Evolutionary conservation across 2,113 vertebrate species (phyloP), one percentile per base, ranked within the genome.

Genomic region (Pachycephala philippinensis): DNA sequence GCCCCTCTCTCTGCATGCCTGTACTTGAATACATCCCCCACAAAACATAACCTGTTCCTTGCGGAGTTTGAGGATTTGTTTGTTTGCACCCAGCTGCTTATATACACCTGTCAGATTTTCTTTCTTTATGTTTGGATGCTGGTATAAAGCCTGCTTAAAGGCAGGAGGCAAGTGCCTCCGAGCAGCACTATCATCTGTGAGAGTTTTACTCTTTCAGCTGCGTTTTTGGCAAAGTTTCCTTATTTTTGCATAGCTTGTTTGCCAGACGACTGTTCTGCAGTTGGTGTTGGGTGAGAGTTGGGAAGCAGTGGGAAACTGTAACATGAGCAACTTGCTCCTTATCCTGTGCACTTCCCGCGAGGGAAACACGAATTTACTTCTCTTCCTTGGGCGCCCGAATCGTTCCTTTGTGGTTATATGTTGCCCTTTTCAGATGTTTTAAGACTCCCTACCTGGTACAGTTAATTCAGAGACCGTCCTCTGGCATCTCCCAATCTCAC

Each of bases 331-430:
- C 52, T 59, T 45, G 52, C 52, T 85, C 47, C 61, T 24, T 54
- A 78, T 45, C 53, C 63, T 68, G 11, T 0, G 2, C 1, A 1
- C 49, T 80, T 70, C 76, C 66, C 0, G 2, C 0, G 7, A 50
- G 14, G 19, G 44, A 86, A 69, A 69, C 33, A 79, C 44, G 11
- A 12, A 42, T 61, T 80, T 33, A 13, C 39, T 19, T 80, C 35
- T 72, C 19, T 40, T 80, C 53, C 37, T 13, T 18, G 28, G 49
- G 16, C 37, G 9, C 30, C 57, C 59, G 42, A 54, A 24, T 5
- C 4, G 4, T 16, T 52, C 16, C n/a, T 65, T 13, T 1, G 1
- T 18, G n/a, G 22, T 18, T 81, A 10, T 39, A 13, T 45, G 70
- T 59, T 81, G 40, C 37, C 22, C 27, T 74, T 47, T 53, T 70